Evolutionary conservation across 2,113 vertebrate genomes (phyloP).

Genomic region (Nothocercus nigrocapillus): DNA sequence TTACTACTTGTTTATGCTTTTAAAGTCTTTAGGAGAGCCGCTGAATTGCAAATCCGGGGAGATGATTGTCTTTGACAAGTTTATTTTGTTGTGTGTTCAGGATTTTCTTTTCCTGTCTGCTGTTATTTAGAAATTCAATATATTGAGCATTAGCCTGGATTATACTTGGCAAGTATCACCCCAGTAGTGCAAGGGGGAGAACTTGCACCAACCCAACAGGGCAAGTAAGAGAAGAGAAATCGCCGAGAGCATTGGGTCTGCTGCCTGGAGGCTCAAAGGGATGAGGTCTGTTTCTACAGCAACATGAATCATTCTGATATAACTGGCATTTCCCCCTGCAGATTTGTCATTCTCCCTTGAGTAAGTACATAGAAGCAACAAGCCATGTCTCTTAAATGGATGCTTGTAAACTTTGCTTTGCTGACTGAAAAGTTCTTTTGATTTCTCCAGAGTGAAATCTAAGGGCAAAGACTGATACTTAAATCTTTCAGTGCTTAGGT

Average conservation of each 20-base stretch:
- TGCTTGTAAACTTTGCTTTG: background rate
- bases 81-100: background rate
- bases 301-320: background rate
- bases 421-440: background rate
- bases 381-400: background rate
- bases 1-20: background rate
- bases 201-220: background rate
- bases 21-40: background rate
- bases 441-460: background rate
- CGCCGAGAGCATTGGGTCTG: fast-evolving
- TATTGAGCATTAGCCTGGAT: background rate
- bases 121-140: background rate
- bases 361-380: background rate
- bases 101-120: background rate
- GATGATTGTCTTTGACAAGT: background rate
- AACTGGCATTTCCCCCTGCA: background rate
- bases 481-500: background rate
- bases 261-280: fast-evolving
- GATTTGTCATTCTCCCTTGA: background rate
- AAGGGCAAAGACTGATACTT: background rate
- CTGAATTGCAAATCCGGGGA: background rate
- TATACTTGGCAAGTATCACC: background rate
- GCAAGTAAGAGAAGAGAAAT: background rate
- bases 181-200: background rate
- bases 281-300: background rate